These are phyloP conservation scores for Elephantulus edwardii DNA, from an alignment of 2,113 vertebrate genomes.

Conservation along the genomic window DNA sequence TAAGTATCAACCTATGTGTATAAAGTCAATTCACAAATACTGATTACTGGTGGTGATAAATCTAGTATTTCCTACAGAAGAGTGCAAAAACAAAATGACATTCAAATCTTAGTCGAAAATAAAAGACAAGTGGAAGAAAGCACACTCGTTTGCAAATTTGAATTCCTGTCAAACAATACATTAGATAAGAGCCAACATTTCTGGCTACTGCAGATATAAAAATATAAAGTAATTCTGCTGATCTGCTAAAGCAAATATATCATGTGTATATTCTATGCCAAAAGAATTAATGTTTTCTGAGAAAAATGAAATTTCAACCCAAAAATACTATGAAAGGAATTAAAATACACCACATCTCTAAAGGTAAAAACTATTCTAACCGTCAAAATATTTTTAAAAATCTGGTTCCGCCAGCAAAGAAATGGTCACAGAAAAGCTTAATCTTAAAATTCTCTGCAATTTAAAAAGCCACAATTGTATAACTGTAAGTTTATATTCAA, in stretches of 20 bases:
- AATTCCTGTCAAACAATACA: constrained; percentile 75
- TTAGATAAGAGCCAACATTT: constrained; percentile 65
- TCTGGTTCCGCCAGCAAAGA: constrained; percentile 34
- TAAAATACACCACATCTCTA: constrained; percentile 66
- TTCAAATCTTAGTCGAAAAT: constrained; percentile 27
- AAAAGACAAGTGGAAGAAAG: background rate
- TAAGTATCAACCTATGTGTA: constrained; percentile 19
- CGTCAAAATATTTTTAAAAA: constrained; percentile 75
- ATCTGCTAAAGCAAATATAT: constrained; percentile 61
- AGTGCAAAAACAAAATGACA: fast-evolving
- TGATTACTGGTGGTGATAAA: constrained; percentile 41
- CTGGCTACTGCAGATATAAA: constrained; percentile 5
- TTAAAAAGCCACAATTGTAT: constrained; percentile 28
- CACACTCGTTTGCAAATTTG: background rate
- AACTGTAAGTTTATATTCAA: constrained; percentile 44
- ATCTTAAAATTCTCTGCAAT: constrained; percentile 25
- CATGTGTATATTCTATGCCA: constrained; percentile 36
- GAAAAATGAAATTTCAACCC: constrained; percentile 49
- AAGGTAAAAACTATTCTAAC: constrained; percentile 61
- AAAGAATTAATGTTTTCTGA: constrained; percentile 69
- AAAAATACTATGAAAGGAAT: constrained; percentile 69
- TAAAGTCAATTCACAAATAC: constrained; percentile 24
- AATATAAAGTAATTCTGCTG: constrained; percentile 11
- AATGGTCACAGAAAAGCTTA: constrained; percentile 32
- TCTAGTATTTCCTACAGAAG: background rate